Evolutionary conservation across 2,113 vertebrate genomes (phyloP).

Genomic region (Dasypus novemcinctus): DNA sequence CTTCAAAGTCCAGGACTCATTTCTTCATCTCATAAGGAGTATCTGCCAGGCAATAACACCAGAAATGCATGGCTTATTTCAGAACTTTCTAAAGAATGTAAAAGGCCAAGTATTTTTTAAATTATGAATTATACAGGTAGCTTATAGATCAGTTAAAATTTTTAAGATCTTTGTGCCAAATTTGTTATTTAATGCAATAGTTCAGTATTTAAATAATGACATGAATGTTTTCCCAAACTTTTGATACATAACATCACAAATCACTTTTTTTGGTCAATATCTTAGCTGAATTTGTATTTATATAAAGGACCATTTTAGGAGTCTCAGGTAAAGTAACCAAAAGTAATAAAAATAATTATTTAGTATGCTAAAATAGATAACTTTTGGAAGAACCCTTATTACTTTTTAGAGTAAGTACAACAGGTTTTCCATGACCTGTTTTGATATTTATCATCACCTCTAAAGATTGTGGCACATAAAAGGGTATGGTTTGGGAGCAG

Average conservation of each 20-base stretch:
- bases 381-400: background rate
- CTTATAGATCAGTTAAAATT: slow-evolving; percentile 10
- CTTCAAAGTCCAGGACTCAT: background rate
- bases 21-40: background rate
- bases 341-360: background rate
- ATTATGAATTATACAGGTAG: background rate
- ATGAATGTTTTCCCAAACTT: slow-evolving; percentile 22
- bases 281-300: slow-evolving; percentile 23
- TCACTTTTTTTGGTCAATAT: background rate
- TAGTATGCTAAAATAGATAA: background rate
- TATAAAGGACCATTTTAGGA: background rate
- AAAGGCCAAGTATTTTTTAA: background rate
- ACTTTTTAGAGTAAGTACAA: no score
- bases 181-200: slow-evolving; percentile 41
- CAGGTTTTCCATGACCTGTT: no score
- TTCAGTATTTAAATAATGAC: slow-evolving; percentile 42
- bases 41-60: background rate
- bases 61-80: background rate
- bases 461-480: background rate
- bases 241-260: background rate
- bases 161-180: slow-evolving; percentile 14
- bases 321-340: background rate
- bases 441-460: no score
- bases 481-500: no score
- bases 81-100: background rate